Base-by-base conservation (phyloP, 2,113 vertebrate genomes). In the Pterocles gutturalis region DNA sequence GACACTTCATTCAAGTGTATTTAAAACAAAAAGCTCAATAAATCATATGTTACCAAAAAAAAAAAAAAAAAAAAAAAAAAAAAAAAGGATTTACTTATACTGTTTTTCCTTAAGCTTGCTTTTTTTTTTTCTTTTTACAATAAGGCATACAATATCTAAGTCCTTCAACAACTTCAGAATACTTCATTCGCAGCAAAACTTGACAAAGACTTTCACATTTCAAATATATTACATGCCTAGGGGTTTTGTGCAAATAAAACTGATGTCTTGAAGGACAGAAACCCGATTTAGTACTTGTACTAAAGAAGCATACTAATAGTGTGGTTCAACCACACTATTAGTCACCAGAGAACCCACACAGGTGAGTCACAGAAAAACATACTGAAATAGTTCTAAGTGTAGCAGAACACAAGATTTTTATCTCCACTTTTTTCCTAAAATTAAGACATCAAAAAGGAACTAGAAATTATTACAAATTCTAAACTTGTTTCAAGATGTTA, bases 391-490 rank as follows among this genome's bases (percentile, higher is more conserved):
- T 54, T 64, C 1, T 19, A 87, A 82, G 10, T 10, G 17, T 3
- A 69, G 66, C 34, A 58, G 28, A 84, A 73, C 1, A 3, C 24
- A n/a, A 88, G 75, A 88, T 80, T 73, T 73, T 94, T 96, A 92
- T 83, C 53, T 69, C 34, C n/a, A 61, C 28, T 95, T 93, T 93
- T 82, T 92, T 95, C 73, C 61, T 81, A 94, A 84, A 51, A 93
- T 7, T 61, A 65, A 55, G 58, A 20, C 41, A 91, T 53, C 16
- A 65, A 73, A 90, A 91, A 24, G 6, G 10, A 83, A 55, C 33
- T 6, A 78, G 28, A 96, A 95, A 61, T 73, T 41, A 81, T 19
- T 28, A 54, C 19, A 77, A 81, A 81, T 66, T 25, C 18, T 70
- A 49, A 71, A 49, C 21, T 83, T 58, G 28, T 5, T 85, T 85